These are phyloP conservation scores for Thysanoteuthis rhombus DNA, from an alignment of 2,888 invertebrate genomes.

Conservation along the genomic window DNA sequence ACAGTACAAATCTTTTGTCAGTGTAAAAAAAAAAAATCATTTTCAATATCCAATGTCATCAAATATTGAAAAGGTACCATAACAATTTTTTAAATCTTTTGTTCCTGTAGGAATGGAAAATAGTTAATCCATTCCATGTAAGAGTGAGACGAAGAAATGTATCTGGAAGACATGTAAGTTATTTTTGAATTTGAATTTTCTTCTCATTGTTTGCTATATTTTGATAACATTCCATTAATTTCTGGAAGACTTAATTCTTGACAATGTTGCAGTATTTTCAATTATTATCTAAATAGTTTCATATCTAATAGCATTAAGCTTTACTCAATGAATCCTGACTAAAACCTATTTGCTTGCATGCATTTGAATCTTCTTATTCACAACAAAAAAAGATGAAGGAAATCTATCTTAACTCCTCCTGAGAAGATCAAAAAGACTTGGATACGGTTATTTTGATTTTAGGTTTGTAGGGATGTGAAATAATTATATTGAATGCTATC, in stretches of 20 bases:
- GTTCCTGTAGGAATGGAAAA: conserved; percentile 87
- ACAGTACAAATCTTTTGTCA: not conserved
- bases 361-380: no score
- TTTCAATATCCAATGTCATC: no score
- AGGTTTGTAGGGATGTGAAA: no score
- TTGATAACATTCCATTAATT: not conserved
- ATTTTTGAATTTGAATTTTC: no score
- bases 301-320: no score
- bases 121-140: conserved; percentile 95
- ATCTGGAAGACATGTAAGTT: conserved; percentile 80
- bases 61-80: no score
- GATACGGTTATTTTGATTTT: not conserved
- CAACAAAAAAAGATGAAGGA: no score
- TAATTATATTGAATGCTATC: no score
- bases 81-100: not conserved
- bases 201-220: no score
- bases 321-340: no score
- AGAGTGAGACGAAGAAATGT: conserved; percentile 90
- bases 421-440: not conserved
- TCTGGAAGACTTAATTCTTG: not conserved
- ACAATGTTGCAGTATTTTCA: not conserved
- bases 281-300: not conserved
- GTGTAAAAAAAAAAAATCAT: not conserved
- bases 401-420: no score
- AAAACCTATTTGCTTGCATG: no score